phyloP scores from a whole-genome alignment of 2,113 vertebrate genomes.

The Atractosteus spatula region DNA sequence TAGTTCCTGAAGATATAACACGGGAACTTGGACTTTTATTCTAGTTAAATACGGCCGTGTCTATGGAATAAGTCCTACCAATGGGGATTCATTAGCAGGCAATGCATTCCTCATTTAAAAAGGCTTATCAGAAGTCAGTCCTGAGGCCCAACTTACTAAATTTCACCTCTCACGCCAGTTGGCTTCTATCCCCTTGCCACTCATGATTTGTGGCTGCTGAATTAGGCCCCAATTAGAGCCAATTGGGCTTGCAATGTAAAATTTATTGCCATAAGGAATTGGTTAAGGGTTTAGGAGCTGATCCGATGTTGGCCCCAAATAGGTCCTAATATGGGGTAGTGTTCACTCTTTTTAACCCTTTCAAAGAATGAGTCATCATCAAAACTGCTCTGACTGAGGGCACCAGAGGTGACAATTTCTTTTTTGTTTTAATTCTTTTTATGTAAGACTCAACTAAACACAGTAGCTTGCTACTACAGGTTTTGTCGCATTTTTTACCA shows the following conservation, averaged over 20 bases:
- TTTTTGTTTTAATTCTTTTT: too few species aligned
- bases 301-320: conserved; percentile 22
- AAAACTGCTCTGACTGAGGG: too few species aligned
- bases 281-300: conserved; percentile 40
- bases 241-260: conserved; percentile 52
- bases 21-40: too few species aligned
- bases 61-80: background rate
- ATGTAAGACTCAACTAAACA: too few species aligned
- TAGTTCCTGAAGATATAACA: too few species aligned
- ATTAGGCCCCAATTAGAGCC: conserved; percentile 51
- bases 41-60: too few species aligned
- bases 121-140: background rate
- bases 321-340: too few species aligned
- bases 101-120: conserved; percentile 2
- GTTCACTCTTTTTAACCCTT: too few species aligned
- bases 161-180: conserved; percentile 29
- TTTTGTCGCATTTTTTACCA: too few species aligned
- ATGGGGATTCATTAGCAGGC: background rate
- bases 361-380: too few species aligned
- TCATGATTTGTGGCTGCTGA: conserved; percentile 45
- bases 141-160: conserved; percentile 21
- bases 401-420: too few species aligned
- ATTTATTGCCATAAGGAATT: conserved; percentile 51
- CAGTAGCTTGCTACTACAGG: too few species aligned
- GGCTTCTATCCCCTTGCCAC: conserved; percentile 30